Base-by-base conservation (phyloP, 2,113 vertebrate genomes). In the Hypanus sabinus region DNA sequence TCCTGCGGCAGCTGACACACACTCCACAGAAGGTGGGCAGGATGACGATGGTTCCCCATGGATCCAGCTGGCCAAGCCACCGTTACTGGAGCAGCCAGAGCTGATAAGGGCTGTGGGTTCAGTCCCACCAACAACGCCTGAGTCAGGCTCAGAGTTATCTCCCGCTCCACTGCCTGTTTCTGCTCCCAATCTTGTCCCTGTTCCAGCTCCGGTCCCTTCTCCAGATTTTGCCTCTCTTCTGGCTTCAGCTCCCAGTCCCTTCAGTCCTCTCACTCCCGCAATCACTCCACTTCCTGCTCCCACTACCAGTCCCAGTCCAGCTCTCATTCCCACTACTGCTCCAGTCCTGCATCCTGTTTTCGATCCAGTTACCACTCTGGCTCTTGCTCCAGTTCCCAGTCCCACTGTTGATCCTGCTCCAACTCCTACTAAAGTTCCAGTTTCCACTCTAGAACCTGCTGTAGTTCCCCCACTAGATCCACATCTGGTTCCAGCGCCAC, bases 1-100 rank as follows among this genome's bases (percentile, higher is more conserved):
- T 83, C 97, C 97, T 16, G 94, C 96, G 5, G 96, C 46, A 97
- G 79, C 96, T 99, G 83, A 95, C 96, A 95, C 96, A 80, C 97
- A 98, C 6, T 83, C 94, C 16, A 4, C 88, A 85, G 95, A 94
- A 5, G 94, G n/a, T 16, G 0, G 94, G 24, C 55, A 70, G 46
- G 95, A 94, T 30, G 94, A 57, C 76, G 94, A 55, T 70, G 94
- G 73, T 3, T 30, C 68, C 10, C 65, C 22, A 1, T 33, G 27
- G 5, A 22, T 38, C 36, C 10, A 92, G n/a, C 46, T 3, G 4
- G 46, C 46, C 46, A 46, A 46, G 4, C 46, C 65, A 33, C 33
- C 36, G 36, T 27, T 30, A 57, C 22, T 22, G 30, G 62, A 18
- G 22, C n/a, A 5, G 27, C 94, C 87, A 65, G 33, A 65, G 12